Evolutionary conservation across 2,888 invertebrate species (phyloP).

Genomic region (Rugalucina vietnamica): DNA sequence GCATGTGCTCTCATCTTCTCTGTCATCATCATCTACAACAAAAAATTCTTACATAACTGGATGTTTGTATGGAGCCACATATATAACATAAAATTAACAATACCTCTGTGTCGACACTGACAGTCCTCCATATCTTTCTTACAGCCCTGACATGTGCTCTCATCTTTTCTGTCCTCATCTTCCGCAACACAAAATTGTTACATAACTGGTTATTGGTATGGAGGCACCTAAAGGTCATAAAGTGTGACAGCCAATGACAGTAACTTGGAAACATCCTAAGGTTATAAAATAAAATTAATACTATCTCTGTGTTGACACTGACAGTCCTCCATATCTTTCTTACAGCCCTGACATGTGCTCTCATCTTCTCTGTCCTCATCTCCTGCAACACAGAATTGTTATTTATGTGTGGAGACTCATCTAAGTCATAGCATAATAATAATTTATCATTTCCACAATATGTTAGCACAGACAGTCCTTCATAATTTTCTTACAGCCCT

Average conservation of each 20-base stretch:
- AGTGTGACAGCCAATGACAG: too few species aligned
- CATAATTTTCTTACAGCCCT: too few species aligned
- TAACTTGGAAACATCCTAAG: too few species aligned
- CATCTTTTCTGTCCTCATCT: constrained; percentile 85
- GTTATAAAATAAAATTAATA: too few species aligned
- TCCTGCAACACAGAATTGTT: too few species aligned
- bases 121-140: constrained; percentile 87
- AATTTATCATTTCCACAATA: too few species aligned
- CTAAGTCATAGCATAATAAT: too few species aligned
- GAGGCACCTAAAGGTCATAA: too few species aligned
- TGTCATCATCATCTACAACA: constrained; percentile 69
- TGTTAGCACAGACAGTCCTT: too few species aligned
- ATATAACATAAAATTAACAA: neutral
- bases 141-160: constrained; percentile 90
- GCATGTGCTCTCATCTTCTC: constrained; percentile 88
- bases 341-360: constrained; percentile 90
- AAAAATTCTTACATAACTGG: neutral
- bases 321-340: constrained; percentile 87
- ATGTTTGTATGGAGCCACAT: neutral
- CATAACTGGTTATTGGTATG: too few species aligned
- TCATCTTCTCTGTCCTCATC: constrained; percentile 85
- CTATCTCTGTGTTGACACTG: constrained; percentile 88
- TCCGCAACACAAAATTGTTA: too few species aligned
- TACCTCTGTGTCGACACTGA: constrained; percentile 86
- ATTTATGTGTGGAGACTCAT: too few species aligned